Evolutionary conservation across 2,888 invertebrate species (phyloP).

Genomic region (Nowickia ferox): DNA sequence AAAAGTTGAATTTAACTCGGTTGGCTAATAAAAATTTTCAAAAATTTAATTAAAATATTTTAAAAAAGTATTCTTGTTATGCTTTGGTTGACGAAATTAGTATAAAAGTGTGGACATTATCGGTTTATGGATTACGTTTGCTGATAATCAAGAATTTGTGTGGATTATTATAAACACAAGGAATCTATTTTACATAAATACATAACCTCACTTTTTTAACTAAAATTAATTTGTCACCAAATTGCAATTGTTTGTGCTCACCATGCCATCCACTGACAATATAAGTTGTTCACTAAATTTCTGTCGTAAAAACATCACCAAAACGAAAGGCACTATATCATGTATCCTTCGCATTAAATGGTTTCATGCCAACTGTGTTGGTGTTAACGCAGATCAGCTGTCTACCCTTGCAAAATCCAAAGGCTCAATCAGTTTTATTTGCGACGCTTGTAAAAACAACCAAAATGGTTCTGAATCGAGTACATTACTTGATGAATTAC

Average conservation of each 20-base stretch:
- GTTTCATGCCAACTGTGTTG: conserved; percentile 19
- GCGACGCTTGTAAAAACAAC: neutral
- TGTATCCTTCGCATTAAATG: neutral
- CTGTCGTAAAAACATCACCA: conserved; percentile 9
- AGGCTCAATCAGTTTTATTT: neutral
- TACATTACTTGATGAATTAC: neutral
- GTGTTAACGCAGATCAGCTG: neutral
- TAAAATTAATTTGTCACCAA: too few relatives aligned
- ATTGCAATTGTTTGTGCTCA: neutral
- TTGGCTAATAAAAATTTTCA: neutral
- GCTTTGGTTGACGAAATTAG: too few relatives aligned
- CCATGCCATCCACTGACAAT: neutral
- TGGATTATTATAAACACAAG: too few relatives aligned
- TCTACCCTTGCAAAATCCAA: neutral
- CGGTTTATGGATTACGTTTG: too few relatives aligned
- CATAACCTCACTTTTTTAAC: too few relatives aligned
- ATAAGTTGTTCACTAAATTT: neutral
- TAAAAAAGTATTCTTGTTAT: neutral
- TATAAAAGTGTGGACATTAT: too few relatives aligned
- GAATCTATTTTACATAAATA: too few relatives aligned
- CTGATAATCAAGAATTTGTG: too few relatives aligned
- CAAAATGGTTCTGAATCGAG: neutral
- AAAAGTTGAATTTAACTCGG: too few relatives aligned
- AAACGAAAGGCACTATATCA: neutral
- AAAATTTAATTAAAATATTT: neutral